These are phyloP conservation scores for Jacana jacana DNA, from an alignment of 2,113 vertebrate species.

Conservation along the genomic window DNA sequence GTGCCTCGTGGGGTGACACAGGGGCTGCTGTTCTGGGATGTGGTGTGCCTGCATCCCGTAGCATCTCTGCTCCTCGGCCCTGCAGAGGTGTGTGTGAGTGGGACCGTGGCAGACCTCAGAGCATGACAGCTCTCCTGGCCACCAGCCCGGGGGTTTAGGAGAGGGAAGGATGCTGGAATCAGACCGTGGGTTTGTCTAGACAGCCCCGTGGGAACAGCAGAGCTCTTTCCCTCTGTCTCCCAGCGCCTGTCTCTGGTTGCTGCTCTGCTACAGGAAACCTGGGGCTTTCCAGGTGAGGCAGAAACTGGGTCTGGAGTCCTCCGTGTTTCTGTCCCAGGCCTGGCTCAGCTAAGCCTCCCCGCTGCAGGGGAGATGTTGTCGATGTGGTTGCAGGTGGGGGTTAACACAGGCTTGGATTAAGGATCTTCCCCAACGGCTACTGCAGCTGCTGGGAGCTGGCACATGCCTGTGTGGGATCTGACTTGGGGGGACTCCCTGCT, in stretches of 20 bases:
- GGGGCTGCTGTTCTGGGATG: rapidly evolving
- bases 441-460: rapidly evolving
- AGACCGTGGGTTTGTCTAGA: not conserved
- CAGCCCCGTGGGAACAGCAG: not conserved
- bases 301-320: not conserved
- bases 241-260: not conserved
- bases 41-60: not conserved
- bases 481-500: rapidly evolving
- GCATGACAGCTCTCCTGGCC: not conserved
- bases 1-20: not conserved
- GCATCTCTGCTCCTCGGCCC: not conserved
- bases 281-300: not conserved
- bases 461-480: not conserved
- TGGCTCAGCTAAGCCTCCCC: not conserved
- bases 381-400: not conserved
- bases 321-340: not conserved
- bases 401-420: not conserved
- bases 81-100: not conserved
- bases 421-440: not conserved
- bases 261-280: not conserved
- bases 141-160: not conserved
- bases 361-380: not conserved
- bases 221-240: not conserved
- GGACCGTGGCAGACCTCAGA: not conserved
- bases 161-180: not conserved